phyloP scores from a whole-genome alignment of 2,113 vertebrate species.

The Ariopsis seemanni region DNA sequence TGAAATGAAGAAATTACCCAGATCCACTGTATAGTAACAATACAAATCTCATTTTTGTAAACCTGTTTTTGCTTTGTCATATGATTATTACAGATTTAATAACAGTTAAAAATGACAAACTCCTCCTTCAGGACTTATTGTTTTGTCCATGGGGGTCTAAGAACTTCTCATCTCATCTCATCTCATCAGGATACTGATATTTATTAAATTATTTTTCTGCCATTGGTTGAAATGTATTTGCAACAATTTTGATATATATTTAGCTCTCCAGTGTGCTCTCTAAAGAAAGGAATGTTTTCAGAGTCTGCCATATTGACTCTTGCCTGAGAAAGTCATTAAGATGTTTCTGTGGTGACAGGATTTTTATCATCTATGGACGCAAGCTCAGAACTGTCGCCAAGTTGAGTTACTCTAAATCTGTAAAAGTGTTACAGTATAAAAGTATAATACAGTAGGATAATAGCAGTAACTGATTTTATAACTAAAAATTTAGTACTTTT shows the following conservation, averaged over 20 bases:
- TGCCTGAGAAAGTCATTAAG: conserved; percentile 64
- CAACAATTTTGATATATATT: conserved; percentile 8
- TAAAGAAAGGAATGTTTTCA: conserved; percentile 18
- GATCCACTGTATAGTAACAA: background rate
- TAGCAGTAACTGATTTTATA: background rate
- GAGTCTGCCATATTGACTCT: conserved; percentile 37
- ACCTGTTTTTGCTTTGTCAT: background rate
- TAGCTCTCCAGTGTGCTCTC: conserved; percentile 18
- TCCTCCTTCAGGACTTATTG: background rate
- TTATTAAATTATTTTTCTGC: background rate
- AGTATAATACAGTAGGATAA: background rate
- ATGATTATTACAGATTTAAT: background rate
- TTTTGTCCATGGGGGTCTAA: background rate
- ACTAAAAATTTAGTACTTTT: background rate
- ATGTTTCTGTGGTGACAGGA: conserved; percentile 52
- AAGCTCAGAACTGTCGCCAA: background rate
- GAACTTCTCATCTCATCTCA: background rate
- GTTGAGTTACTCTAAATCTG: background rate
- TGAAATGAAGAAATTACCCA: background rate
- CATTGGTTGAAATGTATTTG: background rate
- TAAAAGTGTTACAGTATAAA: background rate
- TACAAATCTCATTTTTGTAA: background rate
- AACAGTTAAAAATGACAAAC: background rate
- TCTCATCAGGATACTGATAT: background rate
- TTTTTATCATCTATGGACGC: conserved; percentile 34